Evolutionary conservation across 2,797 vertebrate genomes (phyloP).

Genomic region (Syngnathus acus): DNA sequence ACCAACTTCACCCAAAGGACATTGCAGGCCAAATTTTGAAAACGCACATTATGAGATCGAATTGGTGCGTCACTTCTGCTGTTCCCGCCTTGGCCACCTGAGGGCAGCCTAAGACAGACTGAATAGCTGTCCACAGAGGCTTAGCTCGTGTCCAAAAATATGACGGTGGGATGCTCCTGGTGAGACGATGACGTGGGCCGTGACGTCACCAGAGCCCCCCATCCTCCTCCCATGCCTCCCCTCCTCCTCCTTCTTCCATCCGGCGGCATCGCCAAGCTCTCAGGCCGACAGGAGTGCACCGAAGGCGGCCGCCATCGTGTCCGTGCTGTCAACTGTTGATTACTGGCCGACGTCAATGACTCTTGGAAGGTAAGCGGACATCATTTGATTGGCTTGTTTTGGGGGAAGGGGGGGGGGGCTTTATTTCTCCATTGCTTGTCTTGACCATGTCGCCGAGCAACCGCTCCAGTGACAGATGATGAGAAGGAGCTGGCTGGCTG

Average conservation of each 20-base stretch:
- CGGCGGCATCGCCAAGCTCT: not conserved
- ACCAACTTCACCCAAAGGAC: no score
- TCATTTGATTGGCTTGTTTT: not conserved
- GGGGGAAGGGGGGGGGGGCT: no score
- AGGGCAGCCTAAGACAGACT: not conserved
- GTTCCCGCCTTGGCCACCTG: not conserved
- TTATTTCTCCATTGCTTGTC: not conserved
- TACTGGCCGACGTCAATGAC: conserved; percentile 66
- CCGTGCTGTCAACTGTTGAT: conserved; percentile 67
- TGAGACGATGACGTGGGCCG: not conserved
- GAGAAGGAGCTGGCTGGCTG: not conserved
- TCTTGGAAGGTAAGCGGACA: conserved; percentile 64
- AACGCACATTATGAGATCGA: no score
- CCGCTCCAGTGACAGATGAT: not conserved
- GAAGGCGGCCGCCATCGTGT: conserved; percentile 36
- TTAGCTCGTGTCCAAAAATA: not conserved
- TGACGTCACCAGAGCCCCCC: not conserved
- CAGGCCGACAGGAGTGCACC: conserved; percentile 5
- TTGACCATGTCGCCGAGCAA: not conserved
- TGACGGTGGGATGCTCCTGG: not conserved
- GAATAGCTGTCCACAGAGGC: not conserved
- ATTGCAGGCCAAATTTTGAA: no score
- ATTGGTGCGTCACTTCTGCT: no score
- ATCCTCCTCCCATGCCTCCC: not conserved
- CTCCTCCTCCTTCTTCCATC: not conserved